Conservation (phyloP, 2,113 vertebrate genomes). For the Rhabdornis inornatus region DNA sequence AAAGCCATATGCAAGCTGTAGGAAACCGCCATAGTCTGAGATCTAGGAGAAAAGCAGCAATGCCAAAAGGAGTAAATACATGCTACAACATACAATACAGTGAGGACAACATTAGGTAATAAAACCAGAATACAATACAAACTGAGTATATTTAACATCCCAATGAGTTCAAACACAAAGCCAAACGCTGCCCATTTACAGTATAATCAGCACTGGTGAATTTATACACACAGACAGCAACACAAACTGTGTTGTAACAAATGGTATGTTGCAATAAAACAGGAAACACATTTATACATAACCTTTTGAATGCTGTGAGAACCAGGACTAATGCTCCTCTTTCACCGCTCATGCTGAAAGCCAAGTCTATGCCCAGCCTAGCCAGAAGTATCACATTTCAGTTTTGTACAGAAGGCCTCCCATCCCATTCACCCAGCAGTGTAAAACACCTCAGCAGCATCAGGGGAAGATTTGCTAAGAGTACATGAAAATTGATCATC, state of each 20-base stretch:
- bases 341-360: background rate
- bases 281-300: constrained; percentile 21
- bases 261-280: background rate
- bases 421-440: background rate
- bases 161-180: background rate
- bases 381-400: background rate
- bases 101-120: background rate
- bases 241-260: background rate
- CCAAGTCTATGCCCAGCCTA: background rate
- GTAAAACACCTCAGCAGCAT: background rate
- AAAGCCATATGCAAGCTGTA: background rate
- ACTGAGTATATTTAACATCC: background rate
- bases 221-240: background rate
- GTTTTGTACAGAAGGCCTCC: background rate
- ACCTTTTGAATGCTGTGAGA: constrained; percentile 31
- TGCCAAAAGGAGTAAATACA: background rate
- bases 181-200: background rate
- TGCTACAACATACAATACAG: background rate
- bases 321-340: background rate
- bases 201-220: background rate
- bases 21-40: background rate
- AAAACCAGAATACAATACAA: background rate
- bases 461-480: background rate
- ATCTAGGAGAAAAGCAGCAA: background rate
- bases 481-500: constrained; percentile 36